A percentile compares a stretch with the other conserved stretches of the same genome.
phyloP scores from a whole-genome alignment of 1,140 invertebrate genomes.

The Formica exsecta region DNA sequence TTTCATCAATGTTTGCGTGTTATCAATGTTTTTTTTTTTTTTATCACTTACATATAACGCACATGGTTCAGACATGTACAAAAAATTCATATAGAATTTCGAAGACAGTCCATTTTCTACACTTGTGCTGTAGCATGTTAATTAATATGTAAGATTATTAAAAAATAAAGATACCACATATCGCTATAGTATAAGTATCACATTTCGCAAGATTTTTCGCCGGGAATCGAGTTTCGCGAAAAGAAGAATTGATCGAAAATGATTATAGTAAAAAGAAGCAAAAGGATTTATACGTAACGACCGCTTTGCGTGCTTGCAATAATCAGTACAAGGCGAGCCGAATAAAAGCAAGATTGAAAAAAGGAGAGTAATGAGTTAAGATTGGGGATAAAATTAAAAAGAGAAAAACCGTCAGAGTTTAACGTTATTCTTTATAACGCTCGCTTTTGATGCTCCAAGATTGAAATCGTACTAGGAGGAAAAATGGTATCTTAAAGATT shows the following conservation, averaged over 20 bases:
- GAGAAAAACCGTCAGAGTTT: constrained; percentile 37
- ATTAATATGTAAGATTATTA: not conserved
- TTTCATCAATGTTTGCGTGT: not conserved
- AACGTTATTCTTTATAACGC: constrained; percentile 47
- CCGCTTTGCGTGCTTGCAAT: constrained; percentile 58
- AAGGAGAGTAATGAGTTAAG: constrained; percentile 28
- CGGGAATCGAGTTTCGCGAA: constrained; percentile 19
- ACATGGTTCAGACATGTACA: not conserved
- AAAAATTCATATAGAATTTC: not conserved
- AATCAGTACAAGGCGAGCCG: constrained; percentile 33
- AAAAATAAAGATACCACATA: not conserved
- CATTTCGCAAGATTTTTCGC: constrained; percentile 8
- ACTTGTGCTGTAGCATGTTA: not conserved
- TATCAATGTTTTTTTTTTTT: not conserved
- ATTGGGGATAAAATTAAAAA: constrained; percentile 45
- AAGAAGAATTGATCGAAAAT: constrained; percentile 27
- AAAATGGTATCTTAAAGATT: constrained; percentile 11
- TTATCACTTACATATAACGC: not conserved
- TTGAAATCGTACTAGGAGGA: constrained; percentile 37
- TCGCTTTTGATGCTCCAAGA: constrained; percentile 16
- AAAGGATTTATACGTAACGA: constrained; percentile 47
- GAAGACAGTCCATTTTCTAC: not conserved
- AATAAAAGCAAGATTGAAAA: constrained; percentile 15
- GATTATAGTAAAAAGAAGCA: constrained; percentile 21
- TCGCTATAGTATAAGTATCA: not conserved